Percentiles rank a stretch among this genome's conserved stretches.
Conservation (phyloP, 2,797 vertebrate species). For the Gorsachius magnificus region DNA sequence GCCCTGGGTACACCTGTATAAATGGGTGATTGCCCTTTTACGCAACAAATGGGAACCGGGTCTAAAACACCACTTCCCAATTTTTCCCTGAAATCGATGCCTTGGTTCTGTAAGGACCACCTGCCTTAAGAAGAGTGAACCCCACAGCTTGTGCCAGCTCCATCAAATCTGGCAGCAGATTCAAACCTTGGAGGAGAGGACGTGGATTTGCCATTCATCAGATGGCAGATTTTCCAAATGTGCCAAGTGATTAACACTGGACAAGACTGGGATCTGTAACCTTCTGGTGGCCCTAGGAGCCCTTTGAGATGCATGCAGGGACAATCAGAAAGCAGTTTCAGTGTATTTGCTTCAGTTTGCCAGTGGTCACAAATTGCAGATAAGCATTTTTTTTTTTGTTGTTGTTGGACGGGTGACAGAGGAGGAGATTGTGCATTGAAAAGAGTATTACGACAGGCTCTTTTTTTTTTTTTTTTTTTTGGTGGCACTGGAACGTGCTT, state of each 20-base stretch:
- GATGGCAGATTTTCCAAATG: background rate
- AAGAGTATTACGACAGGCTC: background rate
- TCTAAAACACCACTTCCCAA: background rate
- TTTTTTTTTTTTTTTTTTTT: background rate
- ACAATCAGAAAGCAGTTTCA: background rate
- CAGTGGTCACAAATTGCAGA: background rate
- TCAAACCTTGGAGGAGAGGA: background rate
- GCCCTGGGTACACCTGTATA: background rate
- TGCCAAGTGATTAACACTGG: background rate
- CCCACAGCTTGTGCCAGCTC: background rate
- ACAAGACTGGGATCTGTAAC: background rate
- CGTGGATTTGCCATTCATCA: background rate
- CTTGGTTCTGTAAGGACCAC: background rate
- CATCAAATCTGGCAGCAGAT: background rate
- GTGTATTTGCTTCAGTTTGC: background rate
- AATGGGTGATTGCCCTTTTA: background rate
- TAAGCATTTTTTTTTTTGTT: background rate
- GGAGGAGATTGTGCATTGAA: background rate
- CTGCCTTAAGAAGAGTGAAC: background rate
- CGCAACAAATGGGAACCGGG: background rate
- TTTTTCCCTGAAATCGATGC: background rate
- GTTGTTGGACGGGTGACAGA: accelerated
- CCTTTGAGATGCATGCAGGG: background rate
- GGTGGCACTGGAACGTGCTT: background rate
- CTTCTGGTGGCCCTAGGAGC: background rate